Percentiles rank a stretch among this genome's conserved stretches.
These are phyloP conservation scores for Sorex fumeus DNA, from an alignment of 2,113 vertebrate genomes.

Conservation along the genomic window DNA sequence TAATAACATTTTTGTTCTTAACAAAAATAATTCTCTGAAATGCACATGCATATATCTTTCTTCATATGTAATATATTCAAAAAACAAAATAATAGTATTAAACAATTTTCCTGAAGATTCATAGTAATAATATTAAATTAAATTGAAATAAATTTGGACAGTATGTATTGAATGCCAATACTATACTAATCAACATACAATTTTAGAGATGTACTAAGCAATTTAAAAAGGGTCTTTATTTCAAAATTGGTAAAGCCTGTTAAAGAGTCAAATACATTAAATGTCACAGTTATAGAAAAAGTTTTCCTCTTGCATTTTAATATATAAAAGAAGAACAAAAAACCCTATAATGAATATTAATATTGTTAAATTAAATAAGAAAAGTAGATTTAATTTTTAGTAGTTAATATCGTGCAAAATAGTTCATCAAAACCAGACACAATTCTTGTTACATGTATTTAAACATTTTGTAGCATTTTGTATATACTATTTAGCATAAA, in stretches of 20 bases:
- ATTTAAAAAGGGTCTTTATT: background rate
- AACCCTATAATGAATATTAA: background rate
- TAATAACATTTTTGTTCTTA: too few species aligned
- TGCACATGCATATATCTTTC: too few species aligned
- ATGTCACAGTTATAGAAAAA: background rate
- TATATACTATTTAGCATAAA: slow-evolving; percentile 23
- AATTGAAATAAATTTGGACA: background rate
- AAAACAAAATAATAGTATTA: too few species aligned
- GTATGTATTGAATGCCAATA: background rate
- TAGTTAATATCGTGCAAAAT: slow-evolving; percentile 13
- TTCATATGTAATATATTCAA: too few species aligned
- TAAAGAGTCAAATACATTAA: background rate
- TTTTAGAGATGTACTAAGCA: background rate
- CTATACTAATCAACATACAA: background rate
- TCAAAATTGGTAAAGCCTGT: background rate
- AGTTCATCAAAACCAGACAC: background rate
- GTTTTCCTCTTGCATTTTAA: background rate
- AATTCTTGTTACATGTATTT: slow-evolving; percentile 66
- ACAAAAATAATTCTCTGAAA: too few species aligned
- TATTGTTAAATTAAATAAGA: slow-evolving; percentile 42
- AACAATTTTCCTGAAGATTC: too few species aligned
- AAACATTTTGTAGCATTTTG: slow-evolving; percentile 49
- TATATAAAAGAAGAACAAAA: background rate
- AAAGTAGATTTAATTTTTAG: slow-evolving; percentile 7
- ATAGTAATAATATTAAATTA: too few species aligned